Percentiles rank a stretch among this genome's conserved stretches.
Conservation (phyloP, 2,888 invertebrate genomes). For the Archaeoteleia sp. region DNA sequence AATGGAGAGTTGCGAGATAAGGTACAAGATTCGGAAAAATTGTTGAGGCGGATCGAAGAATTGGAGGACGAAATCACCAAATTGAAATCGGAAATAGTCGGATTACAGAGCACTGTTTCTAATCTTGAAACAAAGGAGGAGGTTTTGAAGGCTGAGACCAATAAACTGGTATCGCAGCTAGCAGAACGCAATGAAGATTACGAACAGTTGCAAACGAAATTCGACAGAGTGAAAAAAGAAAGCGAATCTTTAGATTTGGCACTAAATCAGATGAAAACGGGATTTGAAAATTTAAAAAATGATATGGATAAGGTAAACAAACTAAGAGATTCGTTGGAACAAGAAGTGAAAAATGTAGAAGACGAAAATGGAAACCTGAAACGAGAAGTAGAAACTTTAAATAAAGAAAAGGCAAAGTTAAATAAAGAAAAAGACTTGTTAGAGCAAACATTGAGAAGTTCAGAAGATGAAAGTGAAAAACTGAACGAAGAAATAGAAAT, state of each 20-base stretch:
- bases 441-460: no score
- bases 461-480: no score
- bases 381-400: no score
- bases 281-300: conserved; percentile 30
- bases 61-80: conserved; percentile 31
- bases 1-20: no score
- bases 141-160: background rate
- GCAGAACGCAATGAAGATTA: background rate
- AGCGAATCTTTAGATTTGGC: background rate
- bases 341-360: no score
- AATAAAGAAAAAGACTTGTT: no score
- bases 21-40: no score
- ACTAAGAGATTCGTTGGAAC: conserved; percentile 22
- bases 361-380: no score
- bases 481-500: no score
- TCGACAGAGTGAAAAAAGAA: background rate
- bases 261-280: background rate
- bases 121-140: background rate
- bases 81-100: conserved; percentile 18
- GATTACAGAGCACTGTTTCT: background rate
- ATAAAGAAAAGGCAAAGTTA: no score
- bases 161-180: background rate
- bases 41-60: conserved; percentile 1
- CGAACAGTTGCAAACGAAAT: background rate
- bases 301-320: conserved; percentile 22